phyloP scores from a whole-genome alignment of 2,113 vertebrate genomes.

The Saccopteryx leptura region DNA sequence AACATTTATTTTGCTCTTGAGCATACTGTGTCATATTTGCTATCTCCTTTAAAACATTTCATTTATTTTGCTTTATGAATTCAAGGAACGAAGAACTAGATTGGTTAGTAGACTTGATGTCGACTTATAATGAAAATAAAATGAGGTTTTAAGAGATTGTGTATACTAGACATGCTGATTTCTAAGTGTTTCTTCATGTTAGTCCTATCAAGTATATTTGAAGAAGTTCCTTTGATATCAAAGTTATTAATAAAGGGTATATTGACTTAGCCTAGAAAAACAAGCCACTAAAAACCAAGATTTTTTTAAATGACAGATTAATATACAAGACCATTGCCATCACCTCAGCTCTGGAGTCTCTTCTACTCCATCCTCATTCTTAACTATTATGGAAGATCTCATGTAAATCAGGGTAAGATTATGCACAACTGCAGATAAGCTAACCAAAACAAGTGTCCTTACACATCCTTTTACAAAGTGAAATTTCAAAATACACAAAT shows the following conservation, averaged over 20 bases:
- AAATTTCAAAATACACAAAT: not conserved
- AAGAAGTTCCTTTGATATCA: not conserved
- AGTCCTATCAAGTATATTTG: not conserved
- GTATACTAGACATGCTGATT: not conserved
- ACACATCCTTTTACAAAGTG: not conserved
- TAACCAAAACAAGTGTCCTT: not conserved
- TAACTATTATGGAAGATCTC: not conserved
- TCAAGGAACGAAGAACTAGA: not conserved
- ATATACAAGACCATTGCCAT: not conserved
- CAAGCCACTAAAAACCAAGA: conserved; percentile 17
- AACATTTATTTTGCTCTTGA: not conserved
- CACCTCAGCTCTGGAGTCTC: not conserved
- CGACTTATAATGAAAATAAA: conserved; percentile 41
- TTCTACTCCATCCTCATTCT: not conserved
- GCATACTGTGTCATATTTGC: not conserved
- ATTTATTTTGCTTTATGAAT: not conserved
- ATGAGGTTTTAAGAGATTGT: conserved; percentile 13
- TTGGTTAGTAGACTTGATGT: not conserved
- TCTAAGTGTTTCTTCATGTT: not conserved
- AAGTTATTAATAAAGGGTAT: not conserved
- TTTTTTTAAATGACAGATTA: not conserved
- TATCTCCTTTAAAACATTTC: not conserved
- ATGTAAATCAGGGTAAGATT: not conserved
- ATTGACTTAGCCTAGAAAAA: not conserved
- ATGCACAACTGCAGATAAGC: not conserved